Evolutionary conservation across 2,888 invertebrate species (phyloP), one percentile per base, ranked within the genome.

Genomic region (Balanococcus diminutus): DNA sequence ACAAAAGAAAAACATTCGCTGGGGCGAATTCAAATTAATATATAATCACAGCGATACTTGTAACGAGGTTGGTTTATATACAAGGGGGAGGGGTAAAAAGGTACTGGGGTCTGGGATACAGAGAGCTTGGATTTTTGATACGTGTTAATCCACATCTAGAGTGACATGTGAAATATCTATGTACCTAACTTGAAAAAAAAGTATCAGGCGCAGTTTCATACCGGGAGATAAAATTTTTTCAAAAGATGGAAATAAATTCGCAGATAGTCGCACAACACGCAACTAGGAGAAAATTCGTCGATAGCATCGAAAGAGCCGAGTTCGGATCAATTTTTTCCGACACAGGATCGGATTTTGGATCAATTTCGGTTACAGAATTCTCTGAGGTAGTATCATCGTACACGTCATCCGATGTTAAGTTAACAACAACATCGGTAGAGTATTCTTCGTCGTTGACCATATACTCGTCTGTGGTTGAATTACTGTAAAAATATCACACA

Each of bases 401-500:
- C 2, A 2, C 25, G 25, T 82, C 82, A 9, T 3, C 51, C 36
- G 16, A 32, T 25, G 8, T 8, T 16, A 46, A 46, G 8, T 3
- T 82, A 25, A 81, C 0, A 25, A 81, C 0, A 25, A 82, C 9
- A 19, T 82, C 56, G 51, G 82, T 31, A 31, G 4, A 46, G 32
- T 16, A 31, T 32, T 46, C 32, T 51, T 46, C 56, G 19, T 82
- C 56, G 46, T 82, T 56, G 16, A 32, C 9, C 67, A 28, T 16
- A 19, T 36, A 36, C 4, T 79, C 75, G 36, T 79, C 75, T n/a
- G 75, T 31, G 16, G 82, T 82, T 16, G 82, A 31, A 51, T 82
- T 82, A 82, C 82, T 82, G 82, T 32, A 82, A 82, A 22, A 82
- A 67, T 4, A 67, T 67, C 61, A 25, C 67, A 28, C 8, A 28